Conservation (phyloP, 2,888 invertebrate species). For the Oligia strigilis region DNA sequence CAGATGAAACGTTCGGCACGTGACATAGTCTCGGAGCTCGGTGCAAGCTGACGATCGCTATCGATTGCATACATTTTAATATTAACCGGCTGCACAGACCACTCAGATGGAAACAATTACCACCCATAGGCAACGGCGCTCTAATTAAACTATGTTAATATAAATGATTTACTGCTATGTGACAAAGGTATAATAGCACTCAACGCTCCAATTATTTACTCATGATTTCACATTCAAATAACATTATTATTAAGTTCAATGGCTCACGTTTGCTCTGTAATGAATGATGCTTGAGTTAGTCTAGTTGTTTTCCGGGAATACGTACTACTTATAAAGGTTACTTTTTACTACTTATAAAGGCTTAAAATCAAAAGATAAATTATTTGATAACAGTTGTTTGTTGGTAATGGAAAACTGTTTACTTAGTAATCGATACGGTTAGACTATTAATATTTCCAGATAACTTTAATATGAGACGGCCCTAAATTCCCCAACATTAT, state of each 20-base stretch:
- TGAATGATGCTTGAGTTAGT: not conserved
- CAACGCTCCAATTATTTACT: slow-evolving; percentile 23
- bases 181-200: slow-evolving; percentile 45
- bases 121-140: slow-evolving; percentile 75
- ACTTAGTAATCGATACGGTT: not conserved
- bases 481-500: not conserved
- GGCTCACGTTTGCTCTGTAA: slow-evolving; percentile 10
- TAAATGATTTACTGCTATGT: slow-evolving; percentile 69
- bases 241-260: slow-evolving; percentile 34
- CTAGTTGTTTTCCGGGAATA: not conserved
- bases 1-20: slow-evolving; percentile 73
- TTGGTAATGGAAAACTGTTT: not conserved
- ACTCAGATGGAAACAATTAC: slow-evolving; percentile 73
- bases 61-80: slow-evolving; percentile 85
- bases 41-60: slow-evolving; percentile 78
- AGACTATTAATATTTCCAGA: not conserved
- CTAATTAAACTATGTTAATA: slow-evolving; percentile 74
- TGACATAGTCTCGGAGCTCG: slow-evolving; percentile 72
- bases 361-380: not conserved
- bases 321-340: not conserved
- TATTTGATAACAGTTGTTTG: not conserved
- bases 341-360: not conserved
- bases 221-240: slow-evolving; percentile 12
- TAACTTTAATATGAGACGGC: not conserved
- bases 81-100: slow-evolving; percentile 66